Evolutionary conservation across 1,140 invertebrate genomes (phyloP).

Genomic region (Oryctes rhinoceros): DNA sequence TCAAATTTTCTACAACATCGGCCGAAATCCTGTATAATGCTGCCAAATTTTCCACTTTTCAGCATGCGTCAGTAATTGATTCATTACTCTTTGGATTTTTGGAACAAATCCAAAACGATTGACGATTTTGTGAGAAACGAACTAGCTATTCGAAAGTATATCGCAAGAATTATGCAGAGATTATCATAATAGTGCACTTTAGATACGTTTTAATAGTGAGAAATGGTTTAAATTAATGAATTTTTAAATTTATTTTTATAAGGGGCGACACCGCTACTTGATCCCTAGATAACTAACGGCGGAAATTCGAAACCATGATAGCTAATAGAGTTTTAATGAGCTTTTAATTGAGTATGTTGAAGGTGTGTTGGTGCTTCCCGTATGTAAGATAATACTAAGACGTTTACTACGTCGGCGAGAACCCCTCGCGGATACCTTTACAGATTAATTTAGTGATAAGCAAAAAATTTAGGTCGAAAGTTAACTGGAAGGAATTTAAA

Average conservation of each 20-base stretch:
- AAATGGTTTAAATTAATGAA: background rate
- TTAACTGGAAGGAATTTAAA: too few relatives aligned
- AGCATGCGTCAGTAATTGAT: too few relatives aligned
- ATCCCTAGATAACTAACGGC: background rate
- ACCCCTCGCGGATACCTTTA: background rate
- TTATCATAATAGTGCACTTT: too few relatives aligned
- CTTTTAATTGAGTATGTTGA: background rate
- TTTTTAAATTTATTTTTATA: slow-evolving; percentile 1
- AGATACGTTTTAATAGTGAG: background rate
- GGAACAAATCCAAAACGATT: too few relatives aligned
- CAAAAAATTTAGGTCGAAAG: too few relatives aligned
- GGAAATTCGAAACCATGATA: background rate
- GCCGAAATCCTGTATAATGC: too few relatives aligned
- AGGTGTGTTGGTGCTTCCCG: background rate
- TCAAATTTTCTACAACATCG: too few relatives aligned
- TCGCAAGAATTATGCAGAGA: too few relatives aligned
- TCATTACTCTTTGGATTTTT: too few relatives aligned
- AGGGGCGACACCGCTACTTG: background rate
- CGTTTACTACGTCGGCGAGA: background rate
- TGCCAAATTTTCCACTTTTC: too few relatives aligned
- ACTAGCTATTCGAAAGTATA: too few relatives aligned
- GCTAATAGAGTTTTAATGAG: slow-evolving; percentile 4
- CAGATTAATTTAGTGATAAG: background rate
- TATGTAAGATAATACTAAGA: background rate
- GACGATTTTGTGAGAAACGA: too few relatives aligned